A percentile compares a stretch with the other conserved stretches of the same genome.
Evolutionary conservation across 1,140 invertebrate genomes (phyloP).

Genomic region (Brachionus paranguensis): DNA sequence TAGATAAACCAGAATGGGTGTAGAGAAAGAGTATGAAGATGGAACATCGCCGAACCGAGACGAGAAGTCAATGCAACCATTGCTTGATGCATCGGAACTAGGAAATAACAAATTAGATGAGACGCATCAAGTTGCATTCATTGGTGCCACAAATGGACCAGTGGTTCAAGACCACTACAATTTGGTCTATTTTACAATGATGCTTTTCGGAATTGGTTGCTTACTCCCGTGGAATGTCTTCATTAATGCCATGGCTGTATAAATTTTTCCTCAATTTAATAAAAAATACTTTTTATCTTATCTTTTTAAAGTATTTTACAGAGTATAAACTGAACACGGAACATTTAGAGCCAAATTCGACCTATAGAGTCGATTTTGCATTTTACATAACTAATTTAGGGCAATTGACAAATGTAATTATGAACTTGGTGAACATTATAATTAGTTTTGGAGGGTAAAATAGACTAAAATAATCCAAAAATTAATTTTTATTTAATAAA

Average conservation of each 20-base stretch:
- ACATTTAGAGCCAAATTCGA: background rate
- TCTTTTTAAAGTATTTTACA: constrained; percentile 20
- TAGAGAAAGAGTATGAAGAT: background rate
- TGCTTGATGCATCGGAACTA: background rate
- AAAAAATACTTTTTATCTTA: background rate
- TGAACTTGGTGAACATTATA: constrained; percentile 25
- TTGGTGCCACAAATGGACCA: background rate
- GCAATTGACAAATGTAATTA: constrained; percentile 29
- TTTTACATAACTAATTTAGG: constrained; percentile 27
- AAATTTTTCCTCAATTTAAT: background rate
- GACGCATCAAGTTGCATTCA: background rate
- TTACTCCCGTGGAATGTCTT: constrained; percentile 31
- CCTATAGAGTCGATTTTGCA: background rate
- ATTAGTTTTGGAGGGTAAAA: constrained; percentile 4
- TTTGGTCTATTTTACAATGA: constrained; percentile 2
- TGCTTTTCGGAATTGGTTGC: constrained; percentile 1
- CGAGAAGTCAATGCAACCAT: background rate
- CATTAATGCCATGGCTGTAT: constrained; percentile 3
- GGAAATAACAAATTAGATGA: background rate
- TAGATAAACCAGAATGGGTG: background rate
- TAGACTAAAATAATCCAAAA: background rate
- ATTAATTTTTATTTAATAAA: background rate
- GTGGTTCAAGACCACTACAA: background rate
- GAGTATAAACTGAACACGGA: constrained; percentile 2
- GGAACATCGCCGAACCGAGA: background rate